Evolutionary conservation across 2,797 vertebrate genomes (phyloP).

Genomic region (Todus mexicanus): DNA sequence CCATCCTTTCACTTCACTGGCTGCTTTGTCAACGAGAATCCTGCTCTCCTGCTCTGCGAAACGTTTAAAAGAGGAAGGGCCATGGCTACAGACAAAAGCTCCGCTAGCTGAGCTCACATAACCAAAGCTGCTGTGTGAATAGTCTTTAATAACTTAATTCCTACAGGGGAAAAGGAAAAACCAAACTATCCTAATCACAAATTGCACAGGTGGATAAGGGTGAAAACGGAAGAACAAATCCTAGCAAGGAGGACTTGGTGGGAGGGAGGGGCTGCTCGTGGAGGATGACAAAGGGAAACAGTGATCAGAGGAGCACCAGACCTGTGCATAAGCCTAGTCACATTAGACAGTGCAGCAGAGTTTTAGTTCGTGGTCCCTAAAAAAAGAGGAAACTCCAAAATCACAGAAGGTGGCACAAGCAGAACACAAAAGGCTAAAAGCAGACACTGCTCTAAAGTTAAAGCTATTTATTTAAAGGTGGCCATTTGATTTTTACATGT

Average conservation of each 20-base stretch:
- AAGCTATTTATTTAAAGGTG: neutral
- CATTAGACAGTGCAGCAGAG: accelerated
- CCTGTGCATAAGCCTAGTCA: neutral
- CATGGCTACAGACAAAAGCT: neutral
- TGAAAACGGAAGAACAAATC: neutral
- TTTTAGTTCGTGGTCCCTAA: neutral
- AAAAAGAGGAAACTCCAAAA: neutral
- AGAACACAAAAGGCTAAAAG: neutral
- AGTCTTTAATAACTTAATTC: neutral
- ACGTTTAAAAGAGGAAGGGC: neutral
- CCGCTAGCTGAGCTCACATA: neutral
- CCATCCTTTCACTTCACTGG: neutral
- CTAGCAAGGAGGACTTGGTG: neutral
- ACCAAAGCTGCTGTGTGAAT: neutral
- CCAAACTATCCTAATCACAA: conserved; percentile 4
- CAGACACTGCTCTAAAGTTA: neutral
- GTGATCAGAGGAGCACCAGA: neutral
- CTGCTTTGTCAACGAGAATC: conserved; percentile 11
- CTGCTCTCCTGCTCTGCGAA: neutral
- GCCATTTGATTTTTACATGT: neutral
- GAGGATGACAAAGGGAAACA: neutral
- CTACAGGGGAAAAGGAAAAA: neutral
- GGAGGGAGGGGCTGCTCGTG: neutral
- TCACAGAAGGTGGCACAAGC: neutral
- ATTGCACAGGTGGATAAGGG: accelerated